These are phyloP conservation scores for Pristionchus exspectatus DNA, from an alignment of 2,888 invertebrate genomes.

Conservation along the genomic window DNA sequence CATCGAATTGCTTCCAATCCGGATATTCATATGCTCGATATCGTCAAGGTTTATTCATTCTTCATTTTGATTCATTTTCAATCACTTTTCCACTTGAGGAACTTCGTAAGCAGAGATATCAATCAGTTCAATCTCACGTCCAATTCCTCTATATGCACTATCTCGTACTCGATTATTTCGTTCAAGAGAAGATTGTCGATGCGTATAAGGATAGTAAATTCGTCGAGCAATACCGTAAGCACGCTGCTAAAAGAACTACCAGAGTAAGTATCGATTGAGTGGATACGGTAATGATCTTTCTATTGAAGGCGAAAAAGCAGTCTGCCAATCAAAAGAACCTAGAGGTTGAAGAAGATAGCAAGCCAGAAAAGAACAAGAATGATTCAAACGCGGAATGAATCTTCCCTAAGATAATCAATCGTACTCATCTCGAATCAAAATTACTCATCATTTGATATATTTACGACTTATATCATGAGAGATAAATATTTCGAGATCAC, in stretches of 20 bases:
- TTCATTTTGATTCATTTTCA: not conserved
- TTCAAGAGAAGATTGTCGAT: conserved; percentile 22
- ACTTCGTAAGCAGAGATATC: conserved; percentile 24
- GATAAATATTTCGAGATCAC: conserved; percentile 13
- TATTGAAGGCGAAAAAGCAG: conserved; percentile 13
- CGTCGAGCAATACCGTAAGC: not conserved
- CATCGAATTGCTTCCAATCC: conserved; percentile 30
- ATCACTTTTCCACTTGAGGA: not conserved
- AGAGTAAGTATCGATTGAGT: conserved; percentile 29
- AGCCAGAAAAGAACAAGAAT: not conserved
- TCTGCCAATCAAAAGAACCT: not conserved
- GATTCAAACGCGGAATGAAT: not conserved
- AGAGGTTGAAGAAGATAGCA: not conserved
- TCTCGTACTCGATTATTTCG: conserved; percentile 39
- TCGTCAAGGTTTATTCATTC: conserved; percentile 27
- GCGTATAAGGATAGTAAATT: conserved; percentile 21
- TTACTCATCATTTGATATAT: not conserved
- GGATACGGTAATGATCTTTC: not conserved
- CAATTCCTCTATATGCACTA: conserved; percentile 46
- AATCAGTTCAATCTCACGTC: conserved; percentile 35
- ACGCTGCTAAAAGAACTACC: not conserved
- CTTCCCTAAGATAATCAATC: not conserved
- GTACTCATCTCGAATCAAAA: not conserved
- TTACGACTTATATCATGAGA: not conserved
- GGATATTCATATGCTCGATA: conserved; percentile 4